Percentiles rank a stretch among this genome's conserved stretches.
phyloP scores from a whole-genome alignment of 2,888 invertebrate genomes.

The Nemoura dubitans region DNA sequence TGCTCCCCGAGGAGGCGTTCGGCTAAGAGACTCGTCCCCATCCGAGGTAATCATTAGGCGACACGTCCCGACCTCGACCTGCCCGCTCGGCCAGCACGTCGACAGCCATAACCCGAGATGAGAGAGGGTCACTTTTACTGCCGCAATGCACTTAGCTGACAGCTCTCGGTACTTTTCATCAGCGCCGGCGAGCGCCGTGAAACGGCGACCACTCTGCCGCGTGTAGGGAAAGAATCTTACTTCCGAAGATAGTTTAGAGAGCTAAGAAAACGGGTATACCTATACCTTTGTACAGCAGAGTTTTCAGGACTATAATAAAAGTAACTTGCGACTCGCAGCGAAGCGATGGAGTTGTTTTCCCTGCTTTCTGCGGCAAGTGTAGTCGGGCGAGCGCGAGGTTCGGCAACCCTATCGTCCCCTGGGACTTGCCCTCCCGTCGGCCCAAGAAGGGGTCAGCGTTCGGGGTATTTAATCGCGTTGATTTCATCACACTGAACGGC shows the following conservation, averaged over 20 bases:
- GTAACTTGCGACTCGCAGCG: background rate
- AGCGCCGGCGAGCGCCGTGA: background rate
- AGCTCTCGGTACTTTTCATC: slow-evolving; percentile 15
- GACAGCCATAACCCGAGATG: slow-evolving; percentile 1
- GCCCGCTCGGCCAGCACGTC: background rate
- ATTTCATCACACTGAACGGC: background rate
- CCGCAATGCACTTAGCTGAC: slow-evolving; percentile 29
- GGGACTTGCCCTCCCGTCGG: background rate
- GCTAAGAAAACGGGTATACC: background rate
- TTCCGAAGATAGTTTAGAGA: background rate
- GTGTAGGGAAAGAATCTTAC: background rate
- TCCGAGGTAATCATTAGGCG: background rate
- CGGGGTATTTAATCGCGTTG: slow-evolving; percentile 8
- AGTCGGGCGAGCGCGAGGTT: background rate
- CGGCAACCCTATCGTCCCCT: slow-evolving; percentile 10
- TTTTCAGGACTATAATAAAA: background rate
- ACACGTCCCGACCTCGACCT: slow-evolving; percentile 24
- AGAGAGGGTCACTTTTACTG: slow-evolving; percentile 40
- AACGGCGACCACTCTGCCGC: background rate
- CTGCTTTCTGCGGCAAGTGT: background rate
- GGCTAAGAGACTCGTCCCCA: slow-evolving; percentile 25
- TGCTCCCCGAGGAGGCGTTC: slow-evolving; percentile 18
- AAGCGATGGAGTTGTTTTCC: background rate
- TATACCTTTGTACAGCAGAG: background rate
- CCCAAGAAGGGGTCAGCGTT: background rate